Evolutionary conservation across 2,888 invertebrate species (phyloP).

Genomic region (Ennomos erosarius): DNA sequence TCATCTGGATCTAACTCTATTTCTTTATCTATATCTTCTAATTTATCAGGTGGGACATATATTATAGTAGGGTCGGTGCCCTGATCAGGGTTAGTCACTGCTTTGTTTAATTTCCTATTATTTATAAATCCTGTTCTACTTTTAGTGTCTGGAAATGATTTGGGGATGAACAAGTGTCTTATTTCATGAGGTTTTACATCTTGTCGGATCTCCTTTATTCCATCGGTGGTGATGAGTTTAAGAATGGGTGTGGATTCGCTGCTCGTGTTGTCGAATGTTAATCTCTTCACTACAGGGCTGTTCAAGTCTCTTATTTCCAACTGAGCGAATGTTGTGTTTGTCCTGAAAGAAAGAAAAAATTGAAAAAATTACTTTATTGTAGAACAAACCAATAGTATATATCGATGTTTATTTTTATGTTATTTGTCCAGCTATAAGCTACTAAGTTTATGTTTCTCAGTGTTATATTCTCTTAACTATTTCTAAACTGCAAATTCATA

Average conservation of each 20-base stretch:
- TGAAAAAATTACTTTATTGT: constrained; percentile 16
- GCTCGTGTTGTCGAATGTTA: constrained; percentile 74
- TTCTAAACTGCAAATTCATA: constrained; percentile 14
- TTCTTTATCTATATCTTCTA: constrained; percentile 77
- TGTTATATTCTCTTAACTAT: constrained; percentile 8
- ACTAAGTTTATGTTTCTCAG: too few relatives aligned
- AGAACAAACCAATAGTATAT: not conserved
- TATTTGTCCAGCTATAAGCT: too few relatives aligned
- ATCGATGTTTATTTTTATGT: too few relatives aligned
- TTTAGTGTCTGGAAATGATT: constrained; percentile 69
- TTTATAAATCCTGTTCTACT: constrained; percentile 74
- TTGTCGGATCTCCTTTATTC: constrained; percentile 69
- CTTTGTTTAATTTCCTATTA: constrained; percentile 66
- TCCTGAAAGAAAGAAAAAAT: constrained; percentile 62
- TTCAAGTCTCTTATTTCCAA: constrained; percentile 75
- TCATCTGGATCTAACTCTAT: constrained; percentile 80
- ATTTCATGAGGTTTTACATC: constrained; percentile 78
- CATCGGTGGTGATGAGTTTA: constrained; percentile 70
- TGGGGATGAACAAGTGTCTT: constrained; percentile 74
- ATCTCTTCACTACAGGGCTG: constrained; percentile 69
- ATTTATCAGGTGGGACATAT: constrained; percentile 78
- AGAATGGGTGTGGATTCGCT: constrained; percentile 66
- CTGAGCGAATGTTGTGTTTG: constrained; percentile 77
- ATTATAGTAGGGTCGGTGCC: constrained; percentile 68
- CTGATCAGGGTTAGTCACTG: constrained; percentile 56